These are phyloP conservation scores for Scaptomyza polygonia DNA, from an alignment of 2,888 invertebrate genomes.

Conservation along the genomic window DNA sequence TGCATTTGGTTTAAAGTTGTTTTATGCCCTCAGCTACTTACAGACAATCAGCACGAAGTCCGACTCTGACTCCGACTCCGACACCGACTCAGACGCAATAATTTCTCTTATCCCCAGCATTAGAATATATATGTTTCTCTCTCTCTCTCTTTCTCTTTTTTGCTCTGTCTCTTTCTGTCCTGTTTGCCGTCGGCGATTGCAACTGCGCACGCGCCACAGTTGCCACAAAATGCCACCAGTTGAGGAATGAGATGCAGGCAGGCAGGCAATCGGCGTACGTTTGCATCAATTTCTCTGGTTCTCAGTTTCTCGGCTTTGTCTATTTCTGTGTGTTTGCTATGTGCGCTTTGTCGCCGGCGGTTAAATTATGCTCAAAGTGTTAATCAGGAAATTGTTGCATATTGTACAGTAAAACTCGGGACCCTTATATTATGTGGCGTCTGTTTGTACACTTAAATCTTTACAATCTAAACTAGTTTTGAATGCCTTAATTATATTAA, in stretches of 20 bases:
- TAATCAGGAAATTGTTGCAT: conserved; percentile 82
- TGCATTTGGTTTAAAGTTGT: conserved; percentile 52
- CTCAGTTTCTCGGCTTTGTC: conserved; percentile 5
- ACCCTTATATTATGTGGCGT: conserved; percentile 66
- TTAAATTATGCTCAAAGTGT: conserved; percentile 81
- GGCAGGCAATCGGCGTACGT: conserved; percentile 39
- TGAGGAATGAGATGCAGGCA: conserved; percentile 57
- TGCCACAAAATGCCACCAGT: conserved; percentile 38
- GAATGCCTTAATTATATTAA: background rate
- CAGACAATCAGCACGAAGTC: conserved; percentile 76
- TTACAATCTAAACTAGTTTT: background rate
- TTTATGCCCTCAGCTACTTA: conserved; percentile 76
- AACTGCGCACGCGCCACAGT: conserved; percentile 71
- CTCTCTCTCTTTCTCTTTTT: conserved; percentile 74
- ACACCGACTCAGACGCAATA: conserved; percentile 32
- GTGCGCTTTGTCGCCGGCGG: conserved; percentile 76
- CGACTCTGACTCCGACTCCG: no score
- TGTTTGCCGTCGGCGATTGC: conserved; percentile 62
- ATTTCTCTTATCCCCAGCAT: conserved; percentile 64
- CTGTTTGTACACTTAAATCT: conserved; percentile 4
- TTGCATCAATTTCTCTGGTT: conserved; percentile 6
- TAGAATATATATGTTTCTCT: conserved; percentile 76
- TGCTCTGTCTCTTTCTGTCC: conserved; percentile 71
- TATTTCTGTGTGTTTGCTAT: conserved; percentile 59
- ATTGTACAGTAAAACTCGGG: conserved; percentile 9